phyloP scores from a whole-genome alignment of 2,888 invertebrate genomes.

The Aphidoletes aphidimyza region DNA sequence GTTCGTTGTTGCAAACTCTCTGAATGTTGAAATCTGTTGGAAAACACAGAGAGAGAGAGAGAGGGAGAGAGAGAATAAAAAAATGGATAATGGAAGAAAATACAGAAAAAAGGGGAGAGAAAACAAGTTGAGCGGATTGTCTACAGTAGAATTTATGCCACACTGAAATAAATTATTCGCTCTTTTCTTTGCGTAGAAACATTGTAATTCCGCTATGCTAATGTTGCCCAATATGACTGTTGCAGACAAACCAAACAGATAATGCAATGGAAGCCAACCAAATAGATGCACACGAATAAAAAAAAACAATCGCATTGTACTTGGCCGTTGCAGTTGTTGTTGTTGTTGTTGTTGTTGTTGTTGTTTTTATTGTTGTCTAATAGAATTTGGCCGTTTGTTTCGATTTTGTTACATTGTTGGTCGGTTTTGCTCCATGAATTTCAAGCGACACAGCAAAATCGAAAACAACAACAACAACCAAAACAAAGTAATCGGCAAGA shows the following conservation, averaged over 20 bases:
- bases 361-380: constrained; percentile 4
- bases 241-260: not conserved
- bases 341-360: too few species aligned
- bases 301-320: constrained; percentile 4
- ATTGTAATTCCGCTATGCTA: constrained; percentile 31
- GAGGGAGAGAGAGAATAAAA: not conserved
- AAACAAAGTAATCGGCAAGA: not conserved
- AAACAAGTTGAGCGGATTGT: constrained; percentile 29
- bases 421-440: constrained; percentile 24
- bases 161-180: constrained; percentile 33
- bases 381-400: constrained; percentile 46
- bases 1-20: not conserved
- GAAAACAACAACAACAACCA: not conserved
- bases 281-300: not conserved
- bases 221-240: not conserved
- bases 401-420: constrained; percentile 34
- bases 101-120: not conserved
- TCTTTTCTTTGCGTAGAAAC: constrained; percentile 25
- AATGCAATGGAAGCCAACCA: not conserved
- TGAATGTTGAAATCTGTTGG: not conserved
- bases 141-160: constrained; percentile 43
- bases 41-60: not conserved
- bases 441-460: constrained; percentile 31
- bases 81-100: not conserved
- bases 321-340: too few species aligned